Conservation (phyloP, 1,140 invertebrate species). For the Caerostris darwini region DNA sequence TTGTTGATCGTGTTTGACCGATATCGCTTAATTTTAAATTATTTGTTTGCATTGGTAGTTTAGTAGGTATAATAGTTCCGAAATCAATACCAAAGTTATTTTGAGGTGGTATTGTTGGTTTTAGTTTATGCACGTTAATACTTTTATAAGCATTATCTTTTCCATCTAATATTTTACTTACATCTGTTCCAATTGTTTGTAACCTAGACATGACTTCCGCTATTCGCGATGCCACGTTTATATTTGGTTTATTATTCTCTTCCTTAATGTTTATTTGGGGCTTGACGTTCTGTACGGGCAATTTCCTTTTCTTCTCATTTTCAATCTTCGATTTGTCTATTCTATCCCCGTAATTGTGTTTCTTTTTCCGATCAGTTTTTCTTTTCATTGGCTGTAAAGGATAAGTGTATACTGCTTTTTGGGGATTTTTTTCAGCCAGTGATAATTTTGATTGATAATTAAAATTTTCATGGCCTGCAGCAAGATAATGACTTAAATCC, state of each 20-base stretch:
- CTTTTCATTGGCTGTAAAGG: neutral
- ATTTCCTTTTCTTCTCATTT: neutral
- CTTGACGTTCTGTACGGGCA: neutral
- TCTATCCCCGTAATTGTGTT: conserved; percentile 38
- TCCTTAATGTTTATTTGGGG: neutral
- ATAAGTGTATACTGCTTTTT: conserved; percentile 34
- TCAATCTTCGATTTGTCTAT: neutral
- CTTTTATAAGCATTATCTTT: conserved; percentile 59
- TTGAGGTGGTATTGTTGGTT: neutral
- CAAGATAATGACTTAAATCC: neutral
- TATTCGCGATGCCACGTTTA: conserved; percentile 42
- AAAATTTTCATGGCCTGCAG: neutral
- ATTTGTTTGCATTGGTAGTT: neutral
- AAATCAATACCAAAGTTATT: neutral
- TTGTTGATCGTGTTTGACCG: neutral
- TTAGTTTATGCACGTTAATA: conserved; percentile 45
- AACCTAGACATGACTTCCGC: conserved; percentile 42
- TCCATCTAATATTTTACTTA: conserved; percentile 53
- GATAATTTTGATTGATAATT: neutral
- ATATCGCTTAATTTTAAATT: neutral
- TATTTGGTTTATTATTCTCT: neutral
- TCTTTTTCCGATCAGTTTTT: neutral
- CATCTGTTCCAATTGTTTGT: conserved; percentile 46
- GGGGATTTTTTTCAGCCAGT: neutral
- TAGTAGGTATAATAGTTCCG: neutral